These are phyloP conservation scores for Zoanthus solanderi DNA, from an alignment of 92 coral and sea anemone genomes.

Conservation along the genomic window DNA sequence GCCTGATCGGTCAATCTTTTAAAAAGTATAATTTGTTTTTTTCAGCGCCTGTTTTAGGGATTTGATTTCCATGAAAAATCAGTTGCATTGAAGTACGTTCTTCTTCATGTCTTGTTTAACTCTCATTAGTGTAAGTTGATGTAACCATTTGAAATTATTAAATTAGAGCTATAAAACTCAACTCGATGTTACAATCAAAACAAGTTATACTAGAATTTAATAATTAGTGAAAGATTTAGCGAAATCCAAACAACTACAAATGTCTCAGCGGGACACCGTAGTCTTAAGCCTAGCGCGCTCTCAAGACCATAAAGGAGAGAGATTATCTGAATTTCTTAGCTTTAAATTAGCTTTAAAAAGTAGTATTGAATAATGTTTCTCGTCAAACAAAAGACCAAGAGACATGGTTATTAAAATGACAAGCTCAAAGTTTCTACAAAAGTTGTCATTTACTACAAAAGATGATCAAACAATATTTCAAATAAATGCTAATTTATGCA, in stretches of 20 bases:
- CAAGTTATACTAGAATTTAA: conserved; percentile 1
- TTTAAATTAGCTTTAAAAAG: neutral
- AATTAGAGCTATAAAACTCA: conserved; percentile 3
- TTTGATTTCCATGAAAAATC: neutral
- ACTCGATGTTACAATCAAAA: conserved; percentile 26
- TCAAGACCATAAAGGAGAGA: neutral
- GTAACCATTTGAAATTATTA: conserved; percentile 36
- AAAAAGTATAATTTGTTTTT: conserved; percentile 17
- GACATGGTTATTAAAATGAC: conserved; percentile 7
- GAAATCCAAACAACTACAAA: neutral
- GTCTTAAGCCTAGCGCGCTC: neutral
- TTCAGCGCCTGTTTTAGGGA: conserved; percentile 5
- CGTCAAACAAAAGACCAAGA: neutral
- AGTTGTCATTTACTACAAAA: conserved; percentile 57
- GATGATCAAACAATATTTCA: conserved; percentile 54
- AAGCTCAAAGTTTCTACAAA: neutral
- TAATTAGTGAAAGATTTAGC: neutral
- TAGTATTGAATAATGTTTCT: neutral
- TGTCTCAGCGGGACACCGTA: conserved; percentile 16
- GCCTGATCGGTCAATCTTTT: neutral
- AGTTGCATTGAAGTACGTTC: neutral
- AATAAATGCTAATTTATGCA: conserved; percentile 73
- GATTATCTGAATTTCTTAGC: neutral
- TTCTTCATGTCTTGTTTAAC: neutral
- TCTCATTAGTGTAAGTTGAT: conserved; percentile 3